These are phyloP conservation scores for Clinocottus analis DNA, from an alignment of 2,113 vertebrate species.

Conservation along the genomic window DNA sequence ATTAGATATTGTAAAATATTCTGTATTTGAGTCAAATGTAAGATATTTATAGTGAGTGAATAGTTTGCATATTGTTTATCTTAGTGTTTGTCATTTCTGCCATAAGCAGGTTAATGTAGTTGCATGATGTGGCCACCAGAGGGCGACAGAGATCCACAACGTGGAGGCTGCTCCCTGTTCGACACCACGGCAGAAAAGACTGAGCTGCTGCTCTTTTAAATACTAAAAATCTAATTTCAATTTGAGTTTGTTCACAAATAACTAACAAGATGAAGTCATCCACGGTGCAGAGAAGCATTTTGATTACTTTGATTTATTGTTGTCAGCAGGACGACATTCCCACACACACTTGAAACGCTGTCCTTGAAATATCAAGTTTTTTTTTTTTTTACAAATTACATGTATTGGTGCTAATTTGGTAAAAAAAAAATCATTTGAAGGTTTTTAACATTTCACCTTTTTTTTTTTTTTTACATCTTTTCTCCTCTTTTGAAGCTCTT, in stretches of 20 bases:
- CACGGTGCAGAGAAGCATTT: background rate
- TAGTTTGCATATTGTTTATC: background rate
- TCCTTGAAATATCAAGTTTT: slow-evolving; percentile 7
- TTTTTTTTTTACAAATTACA: slow-evolving; percentile 1
- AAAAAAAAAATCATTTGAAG: no score
- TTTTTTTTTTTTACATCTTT: slow-evolving; percentile 23
- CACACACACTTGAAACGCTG: no score
- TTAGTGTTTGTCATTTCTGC: no score
- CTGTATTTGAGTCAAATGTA: background rate
- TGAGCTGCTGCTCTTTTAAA: slow-evolving; percentile 68
- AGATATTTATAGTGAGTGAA: background rate
- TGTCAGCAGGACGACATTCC: background rate
- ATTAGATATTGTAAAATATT: background rate
- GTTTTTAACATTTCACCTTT: slow-evolving; percentile 35
- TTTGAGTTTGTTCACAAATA: slow-evolving; percentile 10
- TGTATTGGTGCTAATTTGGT: background rate
- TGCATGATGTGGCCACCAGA: slow-evolving; percentile 65
- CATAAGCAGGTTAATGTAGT: background rate
- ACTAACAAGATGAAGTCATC: background rate
- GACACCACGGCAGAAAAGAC: slow-evolving; percentile 57
- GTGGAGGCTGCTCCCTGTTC: background rate
- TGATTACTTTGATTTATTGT: no score
- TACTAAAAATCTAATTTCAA: slow-evolving; percentile 53
- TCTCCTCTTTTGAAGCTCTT: slow-evolving; percentile 28
- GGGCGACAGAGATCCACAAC: slow-evolving; percentile 62